Conservation (phyloP, 2,113 vertebrate genomes). For the Leucopsar rothschildi region DNA sequence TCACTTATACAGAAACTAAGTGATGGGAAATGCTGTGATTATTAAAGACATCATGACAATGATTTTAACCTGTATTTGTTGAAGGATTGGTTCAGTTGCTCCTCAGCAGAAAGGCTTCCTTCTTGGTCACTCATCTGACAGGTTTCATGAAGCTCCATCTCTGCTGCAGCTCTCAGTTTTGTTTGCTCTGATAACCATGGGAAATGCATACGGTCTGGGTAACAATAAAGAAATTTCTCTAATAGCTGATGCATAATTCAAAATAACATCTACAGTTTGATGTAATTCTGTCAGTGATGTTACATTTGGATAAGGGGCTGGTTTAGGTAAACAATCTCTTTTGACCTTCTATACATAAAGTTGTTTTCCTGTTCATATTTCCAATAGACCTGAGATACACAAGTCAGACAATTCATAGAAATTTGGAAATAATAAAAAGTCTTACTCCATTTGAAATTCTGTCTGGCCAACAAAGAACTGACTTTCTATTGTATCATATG, state of each 20-base stretch:
- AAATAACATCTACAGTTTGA: not conserved
- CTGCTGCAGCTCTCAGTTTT: not conserved
- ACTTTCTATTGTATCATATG: not conserved
- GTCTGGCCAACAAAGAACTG: not conserved
- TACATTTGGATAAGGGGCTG: not conserved
- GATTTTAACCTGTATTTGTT: slow-evolving; percentile 66
- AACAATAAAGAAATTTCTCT: slow-evolving; percentile 27
- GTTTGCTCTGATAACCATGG: not conserved
- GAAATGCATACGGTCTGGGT: slow-evolving; percentile 51
- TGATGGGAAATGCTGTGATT: not conserved
- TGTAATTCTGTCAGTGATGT: not conserved
- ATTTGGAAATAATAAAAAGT: not conserved
- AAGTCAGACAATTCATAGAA: not conserved
- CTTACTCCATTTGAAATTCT: not conserved
- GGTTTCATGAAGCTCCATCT: not conserved
- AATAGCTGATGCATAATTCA: not conserved
- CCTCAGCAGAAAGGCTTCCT: slow-evolving; percentile 52
- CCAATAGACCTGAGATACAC: not conserved
- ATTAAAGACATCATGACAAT: not conserved
- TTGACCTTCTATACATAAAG: not conserved
- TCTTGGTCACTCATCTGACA: slow-evolving; percentile 57
- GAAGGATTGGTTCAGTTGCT: slow-evolving; percentile 36
- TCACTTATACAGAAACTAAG: not conserved
- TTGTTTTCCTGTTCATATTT: not conserved
- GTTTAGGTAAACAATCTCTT: not conserved